Percentiles rank a stretch among this genome's conserved stretches.
These are phyloP conservation scores for Selene dorsalis DNA, from an alignment of 2,797 vertebrate species.

Conservation along the genomic window DNA sequence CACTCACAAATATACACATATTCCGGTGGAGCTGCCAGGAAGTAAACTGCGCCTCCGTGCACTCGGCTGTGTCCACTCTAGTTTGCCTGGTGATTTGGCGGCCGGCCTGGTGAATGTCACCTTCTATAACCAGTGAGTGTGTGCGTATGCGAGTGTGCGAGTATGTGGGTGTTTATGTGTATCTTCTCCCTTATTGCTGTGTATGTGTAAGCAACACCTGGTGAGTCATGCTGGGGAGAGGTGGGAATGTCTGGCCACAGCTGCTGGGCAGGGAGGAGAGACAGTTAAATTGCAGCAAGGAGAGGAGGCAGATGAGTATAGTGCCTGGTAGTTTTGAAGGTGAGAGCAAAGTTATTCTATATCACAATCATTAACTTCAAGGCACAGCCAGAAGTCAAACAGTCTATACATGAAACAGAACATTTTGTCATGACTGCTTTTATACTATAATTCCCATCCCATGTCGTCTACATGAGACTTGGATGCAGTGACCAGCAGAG, in stretches of 20 bases:
- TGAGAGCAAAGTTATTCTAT: constrained; percentile 35
- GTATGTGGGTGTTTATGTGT: constrained; percentile 23
- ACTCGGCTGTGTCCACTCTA: constrained; percentile 11
- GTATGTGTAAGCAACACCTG: constrained; percentile 8
- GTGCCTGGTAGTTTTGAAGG: constrained; percentile 31
- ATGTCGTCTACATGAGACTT: not conserved
- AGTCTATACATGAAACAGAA: not conserved
- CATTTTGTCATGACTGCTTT: constrained; percentile 13
- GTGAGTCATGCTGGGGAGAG: constrained; percentile 63
- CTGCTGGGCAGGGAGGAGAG: constrained; percentile 27
- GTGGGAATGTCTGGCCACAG: constrained; percentile 28
- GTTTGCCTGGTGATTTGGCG: constrained; percentile 36
- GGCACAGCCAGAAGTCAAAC: not conserved
- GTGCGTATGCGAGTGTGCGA: not conserved
- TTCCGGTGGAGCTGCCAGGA: constrained; percentile 11
- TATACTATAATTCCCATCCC: not conserved
- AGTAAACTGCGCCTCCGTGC: constrained; percentile 50
- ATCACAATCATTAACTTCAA: not conserved
- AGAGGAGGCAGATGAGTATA: constrained; percentile 4
- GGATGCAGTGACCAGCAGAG: constrained; percentile 57
- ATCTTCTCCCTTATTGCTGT: constrained; percentile 6
- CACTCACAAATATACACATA: constrained; percentile 12
- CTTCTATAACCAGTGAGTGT: constrained; percentile 30
- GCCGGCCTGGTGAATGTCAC: constrained; percentile 54
- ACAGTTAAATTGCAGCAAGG: constrained; percentile 28